Conservation (phyloP, 2,888 invertebrate species). For the Camponotus fellah region DNA sequence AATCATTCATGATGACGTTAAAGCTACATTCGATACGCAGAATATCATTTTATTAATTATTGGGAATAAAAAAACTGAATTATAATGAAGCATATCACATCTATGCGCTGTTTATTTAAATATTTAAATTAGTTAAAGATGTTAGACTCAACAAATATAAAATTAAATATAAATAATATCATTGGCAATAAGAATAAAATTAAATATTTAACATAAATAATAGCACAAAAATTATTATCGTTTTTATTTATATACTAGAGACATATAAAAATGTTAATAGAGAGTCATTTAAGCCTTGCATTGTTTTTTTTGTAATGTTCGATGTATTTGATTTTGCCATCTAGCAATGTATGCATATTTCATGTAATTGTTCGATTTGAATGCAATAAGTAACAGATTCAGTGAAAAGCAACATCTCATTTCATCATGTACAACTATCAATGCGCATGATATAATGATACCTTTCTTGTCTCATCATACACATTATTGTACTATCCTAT, state of each 20-base stretch:
- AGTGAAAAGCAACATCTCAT: not conserved
- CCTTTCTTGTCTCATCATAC: not conserved
- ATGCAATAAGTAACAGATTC: conserved; percentile 8
- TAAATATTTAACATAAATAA: not conserved
- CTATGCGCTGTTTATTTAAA: not conserved
- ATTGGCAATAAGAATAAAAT: no score
- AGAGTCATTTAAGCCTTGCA: not conserved
- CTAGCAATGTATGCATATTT: conserved; percentile 10
- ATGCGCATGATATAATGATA: conserved; percentile 11
- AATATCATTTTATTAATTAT: not conserved
- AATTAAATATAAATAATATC: no score
- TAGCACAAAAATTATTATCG: not conserved
- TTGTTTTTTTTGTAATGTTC: not conserved
- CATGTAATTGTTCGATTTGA: conserved; percentile 2
- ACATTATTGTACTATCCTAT: not conserved
- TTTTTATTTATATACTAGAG: not conserved
- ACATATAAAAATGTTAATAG: not conserved
- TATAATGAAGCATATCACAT: not conserved
- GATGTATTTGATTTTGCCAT: not conserved
- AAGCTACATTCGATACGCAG: not conserved
- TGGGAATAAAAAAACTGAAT: not conserved
- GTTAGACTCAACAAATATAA: no score
- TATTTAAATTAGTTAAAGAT: no score
- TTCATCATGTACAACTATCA: conserved; percentile 13
- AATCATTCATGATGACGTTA: conserved; percentile 21